These are phyloP conservation scores for Corythaeola cristata DNA, from an alignment of 2,113 vertebrate species.

Conservation along the genomic window DNA sequence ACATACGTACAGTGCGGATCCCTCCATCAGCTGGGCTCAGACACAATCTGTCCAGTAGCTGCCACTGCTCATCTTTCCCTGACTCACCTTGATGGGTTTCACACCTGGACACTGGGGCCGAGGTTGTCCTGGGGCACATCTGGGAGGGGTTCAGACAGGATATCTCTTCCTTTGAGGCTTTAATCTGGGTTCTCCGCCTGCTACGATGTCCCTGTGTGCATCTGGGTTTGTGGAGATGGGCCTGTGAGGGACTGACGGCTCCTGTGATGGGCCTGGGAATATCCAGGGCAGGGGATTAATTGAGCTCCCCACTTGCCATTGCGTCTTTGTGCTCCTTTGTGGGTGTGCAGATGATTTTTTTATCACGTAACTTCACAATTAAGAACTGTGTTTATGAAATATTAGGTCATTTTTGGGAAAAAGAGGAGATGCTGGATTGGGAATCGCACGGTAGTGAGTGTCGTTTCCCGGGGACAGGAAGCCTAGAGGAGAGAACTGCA, in stretches of 20 bases:
- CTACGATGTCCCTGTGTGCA: not conserved
- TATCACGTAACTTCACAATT: not conserved
- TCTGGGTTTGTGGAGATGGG: not conserved
- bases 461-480: not conserved
- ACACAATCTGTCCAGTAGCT: not conserved
- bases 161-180: not conserved
- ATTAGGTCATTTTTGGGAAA: not conserved
- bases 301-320: not conserved
- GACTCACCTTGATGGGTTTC: not conserved
- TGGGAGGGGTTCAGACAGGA: not conserved
- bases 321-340: not conserved
- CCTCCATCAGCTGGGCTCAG: not conserved
- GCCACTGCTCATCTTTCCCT: not conserved
- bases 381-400: not conserved
- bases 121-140: not conserved
- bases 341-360: not conserved
- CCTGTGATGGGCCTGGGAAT: not conserved
- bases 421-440: not conserved
- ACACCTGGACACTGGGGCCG: not conserved
- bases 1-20: not conserved
- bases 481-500: not conserved
- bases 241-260: not conserved
- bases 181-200: not conserved
- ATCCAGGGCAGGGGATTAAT: not conserved
- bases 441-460: accelerated